Base-by-base conservation (phyloP, 2,797 vertebrate species). In the Alca torda region DNA sequence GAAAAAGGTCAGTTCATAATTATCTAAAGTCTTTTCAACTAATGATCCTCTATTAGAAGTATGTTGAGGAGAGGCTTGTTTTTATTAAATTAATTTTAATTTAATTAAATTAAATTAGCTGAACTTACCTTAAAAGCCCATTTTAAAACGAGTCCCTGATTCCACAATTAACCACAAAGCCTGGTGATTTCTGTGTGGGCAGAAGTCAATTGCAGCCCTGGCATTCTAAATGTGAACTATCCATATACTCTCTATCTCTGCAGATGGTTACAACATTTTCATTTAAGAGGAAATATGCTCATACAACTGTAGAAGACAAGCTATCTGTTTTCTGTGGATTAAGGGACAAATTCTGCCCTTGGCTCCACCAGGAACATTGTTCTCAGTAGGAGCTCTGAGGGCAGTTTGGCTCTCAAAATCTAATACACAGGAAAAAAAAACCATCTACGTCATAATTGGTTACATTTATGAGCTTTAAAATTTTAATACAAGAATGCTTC, bases 61-160 rank as follows among this genome's bases (percentile, higher is more conserved):
- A 78, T 26, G 31, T 45, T 94, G 89, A 82, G 24, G 70, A 82
- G 31, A 90, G 45, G 31, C 48, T 75, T 78, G 78, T 61, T 91
- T 90, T 93, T 16, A 70, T 94, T 69, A 79, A 81, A 93, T 88
- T 51, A 81, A n/a, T n/a, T n/a, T n/a, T n/a, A n/a, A n/a, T n/a
- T n/a, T n/a, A n/a, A n/a, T n/a, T n/a, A n/a, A n/a, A n/a, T n/a
- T n/a, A n/a, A n/a, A n/a, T n/a, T n/a, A 92, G 88, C 39, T 37
- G 39, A 85, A 85, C 48, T 61, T 51, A 31, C 74, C 75, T 90
- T 76, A 70, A 95, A 95, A 90, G 26, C 53, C 64, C 18, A 26
- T 79, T 94, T 94, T 57, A 75, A 86, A 96, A 77, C 20, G 93
- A 93, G 76, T 67, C 70, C 6, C 67, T n/a, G 56, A 53, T 84